Conservation (phyloP, 30 jellyfish, hydroid and myxozoan genomes). For the Turritopsis rubra region DNA sequence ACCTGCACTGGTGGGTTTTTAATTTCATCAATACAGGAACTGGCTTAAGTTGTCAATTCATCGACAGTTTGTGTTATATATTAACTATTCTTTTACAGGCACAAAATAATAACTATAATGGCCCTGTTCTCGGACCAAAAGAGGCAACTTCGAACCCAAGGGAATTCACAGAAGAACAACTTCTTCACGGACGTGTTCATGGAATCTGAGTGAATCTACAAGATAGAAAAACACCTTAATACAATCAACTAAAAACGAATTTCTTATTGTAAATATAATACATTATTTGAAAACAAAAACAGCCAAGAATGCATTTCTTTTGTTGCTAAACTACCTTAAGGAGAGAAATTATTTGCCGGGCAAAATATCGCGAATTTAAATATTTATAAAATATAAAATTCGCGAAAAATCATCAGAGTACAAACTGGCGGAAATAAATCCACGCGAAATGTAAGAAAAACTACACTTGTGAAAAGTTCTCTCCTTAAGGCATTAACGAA, state of each 20-base stretch:
- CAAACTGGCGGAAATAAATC: too few species aligned
- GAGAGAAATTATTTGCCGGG: too few species aligned
- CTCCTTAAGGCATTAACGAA: too few species aligned
- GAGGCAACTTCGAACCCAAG: conserved; percentile 14
- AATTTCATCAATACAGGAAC: neutral
- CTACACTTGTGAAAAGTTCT: too few species aligned
- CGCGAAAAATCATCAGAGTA: too few species aligned
- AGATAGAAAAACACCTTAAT: neutral
- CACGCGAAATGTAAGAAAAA: too few species aligned
- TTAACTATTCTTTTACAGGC: neutral
- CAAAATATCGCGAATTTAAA: too few species aligned
- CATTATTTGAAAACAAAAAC: neutral
- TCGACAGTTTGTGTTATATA: too few species aligned
- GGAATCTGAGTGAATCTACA: neutral
- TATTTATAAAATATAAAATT: too few species aligned
- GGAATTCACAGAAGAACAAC: conserved; percentile 22
- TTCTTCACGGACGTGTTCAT: conserved; percentile 18
- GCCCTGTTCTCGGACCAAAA: conserved; percentile 28
- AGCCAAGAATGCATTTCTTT: neutral
- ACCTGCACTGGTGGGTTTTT: neutral
- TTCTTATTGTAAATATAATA: conserved; percentile 4
- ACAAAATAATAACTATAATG: neutral
- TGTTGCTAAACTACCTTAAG: neutral
- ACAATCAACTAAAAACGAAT: neutral
- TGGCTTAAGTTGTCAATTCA: too few species aligned